A percentile compares a stretch with the other conserved stretches of the same genome.
These are phyloP conservation scores for Aphaenogaster rudis DNA, from an alignment of 1,140 invertebrate genomes.

Conservation along the genomic window DNA sequence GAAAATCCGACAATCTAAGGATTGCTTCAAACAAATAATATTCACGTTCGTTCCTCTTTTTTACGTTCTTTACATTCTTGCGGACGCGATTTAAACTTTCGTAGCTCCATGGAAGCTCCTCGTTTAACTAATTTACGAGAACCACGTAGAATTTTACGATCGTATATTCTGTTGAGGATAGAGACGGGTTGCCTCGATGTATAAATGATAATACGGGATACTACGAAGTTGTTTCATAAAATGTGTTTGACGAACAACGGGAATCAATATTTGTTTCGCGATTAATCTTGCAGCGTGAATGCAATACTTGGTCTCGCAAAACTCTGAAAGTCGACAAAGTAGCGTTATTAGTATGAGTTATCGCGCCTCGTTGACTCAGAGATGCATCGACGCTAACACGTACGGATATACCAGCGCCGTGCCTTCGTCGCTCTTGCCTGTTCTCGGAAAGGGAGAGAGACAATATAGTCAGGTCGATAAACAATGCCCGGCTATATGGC, in stretches of 20 bases:
- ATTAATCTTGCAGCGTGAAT: slow-evolving; percentile 2
- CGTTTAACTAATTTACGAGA: slow-evolving; percentile 66
- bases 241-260: neutral
- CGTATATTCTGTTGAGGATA: slow-evolving; percentile 10
- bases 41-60: neutral
- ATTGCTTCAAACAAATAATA: neutral
- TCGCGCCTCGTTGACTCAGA: neutral
- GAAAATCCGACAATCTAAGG: neutral
- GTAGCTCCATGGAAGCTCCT: slow-evolving; percentile 14
- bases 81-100: neutral
- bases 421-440: neutral
- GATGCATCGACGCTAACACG: neutral
- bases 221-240: neutral
- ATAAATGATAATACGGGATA: slow-evolving; percentile 13
- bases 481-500: neutral
- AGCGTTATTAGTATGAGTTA: neutral
- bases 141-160: slow-evolving; percentile 53
- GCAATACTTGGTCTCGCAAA: neutral
- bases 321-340: neutral
- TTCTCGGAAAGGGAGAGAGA: neutral
- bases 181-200: neutral
- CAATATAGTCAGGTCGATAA: slow-evolving; percentile 17
- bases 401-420: neutral
- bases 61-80: slow-evolving; percentile 8
- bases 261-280: neutral